Evolutionary conservation across 2,888 invertebrate species (phyloP), one percentile per base, ranked within the genome.

Genomic region (Acheta domesticus): DNA sequence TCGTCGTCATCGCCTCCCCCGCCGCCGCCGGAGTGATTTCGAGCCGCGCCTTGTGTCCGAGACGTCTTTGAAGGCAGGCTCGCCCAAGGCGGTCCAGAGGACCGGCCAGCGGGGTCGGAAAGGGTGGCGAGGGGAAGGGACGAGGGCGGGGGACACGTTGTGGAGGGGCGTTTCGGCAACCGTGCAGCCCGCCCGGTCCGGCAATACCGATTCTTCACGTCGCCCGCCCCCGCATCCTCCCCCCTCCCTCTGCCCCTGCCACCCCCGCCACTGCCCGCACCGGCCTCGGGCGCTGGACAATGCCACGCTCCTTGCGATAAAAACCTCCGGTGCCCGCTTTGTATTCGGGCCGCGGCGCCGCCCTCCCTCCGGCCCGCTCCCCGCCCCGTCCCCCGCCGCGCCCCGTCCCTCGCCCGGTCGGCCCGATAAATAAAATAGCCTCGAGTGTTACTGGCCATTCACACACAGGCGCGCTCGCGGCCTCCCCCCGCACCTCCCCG

Each of bases 181-280:
- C 62, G 62, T n/a, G 16, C 62, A 62, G 3, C 62, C 62, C 62
- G 16, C 62, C n/a, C 62, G 62, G 62, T 62, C 12, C 62, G n/a
- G 62, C 62, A 62, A 62, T 62, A 62, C 62, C 62, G 62, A 62
- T 62, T 62, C 62, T n/a, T 62, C n/a, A 62, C 62, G n/a, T 62
- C 12, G n/a, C n/a, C n/a, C 62, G 62, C 62, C 62, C 14, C 62
- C n/a, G 16, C 62, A n/a, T 19, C 11, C 62, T 3, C 12, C 62
- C 19, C 62, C n/a, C n/a, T n/a, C n/a, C n/a, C n/a, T 3, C 62
- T 62, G 62, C 62, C 62, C 62, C 11, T 0, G 12, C 3, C 62
- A 62, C 62, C 3, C 62, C 36, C n/a, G n/a, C n/a, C n/a, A n/a
- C 36, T 0, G 5, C 5, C 5, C 5, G 36, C 36, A 36, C 36